Evolutionary conservation across 2,797 vertebrate species (phyloP).

Genomic region (Trachops cirrhosus): DNA sequence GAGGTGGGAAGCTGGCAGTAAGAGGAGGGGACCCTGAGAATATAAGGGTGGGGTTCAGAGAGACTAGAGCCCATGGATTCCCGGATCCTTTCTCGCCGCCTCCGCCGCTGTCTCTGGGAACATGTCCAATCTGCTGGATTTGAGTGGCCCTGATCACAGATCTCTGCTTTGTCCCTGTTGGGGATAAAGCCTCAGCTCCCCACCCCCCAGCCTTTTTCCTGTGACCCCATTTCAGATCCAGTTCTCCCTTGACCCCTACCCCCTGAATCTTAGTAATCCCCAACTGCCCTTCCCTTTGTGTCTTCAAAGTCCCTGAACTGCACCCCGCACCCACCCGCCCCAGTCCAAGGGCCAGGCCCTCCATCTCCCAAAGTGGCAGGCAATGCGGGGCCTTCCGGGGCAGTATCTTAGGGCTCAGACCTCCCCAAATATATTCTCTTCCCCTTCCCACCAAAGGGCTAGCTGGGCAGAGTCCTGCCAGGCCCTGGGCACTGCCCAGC

Average conservation of each 20-base stretch:
- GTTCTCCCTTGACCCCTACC: not conserved
- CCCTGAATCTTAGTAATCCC: not conserved
- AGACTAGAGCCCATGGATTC: not conserved
- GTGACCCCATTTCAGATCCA: not conserved
- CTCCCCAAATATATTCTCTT: not conserved
- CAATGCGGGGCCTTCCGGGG: not conserved
- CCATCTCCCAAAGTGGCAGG: not conserved
- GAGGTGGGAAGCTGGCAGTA: not conserved
- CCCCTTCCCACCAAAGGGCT: not conserved
- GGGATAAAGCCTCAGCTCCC: not conserved
- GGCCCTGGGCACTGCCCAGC: constrained; percentile 35
- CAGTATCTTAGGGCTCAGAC: not conserved
- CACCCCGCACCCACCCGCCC: rapidly evolving
- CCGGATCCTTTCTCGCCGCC: not conserved
- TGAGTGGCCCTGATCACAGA: not conserved
- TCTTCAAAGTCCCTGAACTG: not conserved
- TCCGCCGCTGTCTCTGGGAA: not conserved
- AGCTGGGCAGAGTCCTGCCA: constrained; percentile 12
- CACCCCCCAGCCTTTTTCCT: not conserved
- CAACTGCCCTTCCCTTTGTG: rapidly evolving
- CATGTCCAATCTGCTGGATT: not conserved
- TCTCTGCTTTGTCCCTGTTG: not conserved
- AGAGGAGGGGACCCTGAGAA: not conserved
- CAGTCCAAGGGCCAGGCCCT: rapidly evolving
- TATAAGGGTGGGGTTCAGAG: not conserved